phyloP scores from a whole-genome alignment of 1,140 invertebrate genomes.

The Drosophila ercepeae region DNA sequence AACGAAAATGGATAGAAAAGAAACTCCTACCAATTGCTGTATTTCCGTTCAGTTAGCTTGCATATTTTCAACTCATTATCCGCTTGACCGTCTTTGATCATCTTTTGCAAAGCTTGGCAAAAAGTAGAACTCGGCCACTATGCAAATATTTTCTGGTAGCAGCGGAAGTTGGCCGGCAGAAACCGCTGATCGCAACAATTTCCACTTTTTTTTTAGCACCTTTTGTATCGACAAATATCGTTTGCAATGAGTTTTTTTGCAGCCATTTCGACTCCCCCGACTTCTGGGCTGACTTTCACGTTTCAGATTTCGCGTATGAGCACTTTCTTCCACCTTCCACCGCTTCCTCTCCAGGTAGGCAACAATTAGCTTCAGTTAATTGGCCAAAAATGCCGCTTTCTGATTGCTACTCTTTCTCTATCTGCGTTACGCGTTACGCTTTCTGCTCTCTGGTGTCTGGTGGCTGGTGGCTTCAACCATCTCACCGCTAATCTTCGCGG shows the following conservation, averaged over 20 bases:
- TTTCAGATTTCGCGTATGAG: constrained; percentile 55
- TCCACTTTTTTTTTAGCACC: constrained; percentile 7
- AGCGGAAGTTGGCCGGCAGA: constrained; percentile 56
- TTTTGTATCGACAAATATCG: neutral
- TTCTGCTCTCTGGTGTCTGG: constrained; percentile 73
- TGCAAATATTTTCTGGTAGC: constrained; percentile 42
- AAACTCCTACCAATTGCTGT: too few species aligned
- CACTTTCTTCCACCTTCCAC: neutral
- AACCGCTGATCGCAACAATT: constrained; percentile 54
- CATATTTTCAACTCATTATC: neutral
- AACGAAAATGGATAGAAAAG: too few species aligned
- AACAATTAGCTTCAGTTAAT: constrained; percentile 79
- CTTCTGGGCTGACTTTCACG: constrained; percentile 61
- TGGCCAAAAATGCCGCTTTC: constrained; percentile 69
- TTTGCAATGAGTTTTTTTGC: constrained; percentile 5
- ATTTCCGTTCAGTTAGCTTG: neutral
- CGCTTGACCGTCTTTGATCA: constrained; percentile 39
- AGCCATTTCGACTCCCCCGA: constrained; percentile 26
- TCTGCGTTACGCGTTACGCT: constrained; percentile 61
- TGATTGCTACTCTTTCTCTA: constrained; percentile 51
- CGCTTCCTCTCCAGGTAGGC: constrained; percentile 37
- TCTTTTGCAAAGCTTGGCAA: constrained; percentile 51
- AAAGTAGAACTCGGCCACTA: constrained; percentile 68
- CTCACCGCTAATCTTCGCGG: constrained; percentile 52
- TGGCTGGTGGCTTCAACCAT: constrained; percentile 2